Evolutionary conservation across 2,888 invertebrate genomes (phyloP).

Genomic region (Julus scandinavius): DNA sequence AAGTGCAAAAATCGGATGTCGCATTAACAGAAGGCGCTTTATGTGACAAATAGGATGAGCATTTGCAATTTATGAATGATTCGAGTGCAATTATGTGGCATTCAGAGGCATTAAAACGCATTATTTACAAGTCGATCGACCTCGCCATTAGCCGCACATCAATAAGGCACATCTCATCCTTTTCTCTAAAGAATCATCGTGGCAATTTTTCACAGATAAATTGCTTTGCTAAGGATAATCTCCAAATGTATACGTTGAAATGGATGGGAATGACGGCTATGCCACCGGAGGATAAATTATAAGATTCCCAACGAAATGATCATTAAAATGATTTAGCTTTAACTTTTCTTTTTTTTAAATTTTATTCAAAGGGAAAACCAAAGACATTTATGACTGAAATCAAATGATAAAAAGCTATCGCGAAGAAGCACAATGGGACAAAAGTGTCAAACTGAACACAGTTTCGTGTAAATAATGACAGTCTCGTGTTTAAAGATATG

Average conservation of each 20-base stretch:
- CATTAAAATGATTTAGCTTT: slow-evolving; percentile 1
- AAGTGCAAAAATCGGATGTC: not conserved
- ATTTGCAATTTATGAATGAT: slow-evolving; percentile 2
- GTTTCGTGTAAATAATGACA: too few relatives aligned
- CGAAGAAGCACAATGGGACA: too few relatives aligned
- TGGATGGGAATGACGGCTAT: slow-evolving; percentile 16
- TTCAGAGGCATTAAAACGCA: slow-evolving; percentile 28
- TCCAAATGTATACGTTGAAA: not conserved
- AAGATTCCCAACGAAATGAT: not conserved
- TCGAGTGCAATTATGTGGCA: slow-evolving; percentile 28
- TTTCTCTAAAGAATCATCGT: not conserved
- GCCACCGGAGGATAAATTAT: slow-evolving; percentile 30
- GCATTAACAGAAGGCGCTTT: not conserved
- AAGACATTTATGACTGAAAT: not conserved
- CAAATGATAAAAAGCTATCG: not conserved
- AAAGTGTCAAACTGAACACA: too few relatives aligned
- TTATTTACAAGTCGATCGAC: slow-evolving; percentile 34
- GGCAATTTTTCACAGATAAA: not conserved
- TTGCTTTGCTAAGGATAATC: slow-evolving; percentile 31
- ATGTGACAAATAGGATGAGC: slow-evolving; percentile 6
- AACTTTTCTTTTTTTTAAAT: not conserved
- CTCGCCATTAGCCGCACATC: slow-evolving; percentile 9
- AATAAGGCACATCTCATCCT: slow-evolving; percentile 17
- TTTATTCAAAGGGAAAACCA: not conserved
- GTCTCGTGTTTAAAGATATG: too few relatives aligned